Conservation (phyloP, 2,888 invertebrate species). For the Apeira syringaria region DNA sequence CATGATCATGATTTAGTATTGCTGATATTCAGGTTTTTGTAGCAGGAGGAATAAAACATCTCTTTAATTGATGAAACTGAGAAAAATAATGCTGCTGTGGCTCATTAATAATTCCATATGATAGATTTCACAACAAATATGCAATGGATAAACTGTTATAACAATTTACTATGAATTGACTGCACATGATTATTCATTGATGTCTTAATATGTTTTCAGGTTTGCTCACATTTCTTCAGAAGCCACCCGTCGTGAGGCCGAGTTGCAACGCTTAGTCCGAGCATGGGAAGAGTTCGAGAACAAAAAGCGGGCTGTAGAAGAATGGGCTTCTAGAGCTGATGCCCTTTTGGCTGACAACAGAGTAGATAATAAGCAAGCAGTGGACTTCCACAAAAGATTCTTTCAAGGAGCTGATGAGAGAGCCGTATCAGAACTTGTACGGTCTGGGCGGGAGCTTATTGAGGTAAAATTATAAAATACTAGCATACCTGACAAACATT, state of each 20-base stretch:
- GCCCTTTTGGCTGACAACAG: slow-evolving; percentile 90
- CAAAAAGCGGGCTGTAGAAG: slow-evolving; percentile 90
- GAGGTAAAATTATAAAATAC: slow-evolving; percentile 74
- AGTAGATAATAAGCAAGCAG: slow-evolving; percentile 90
- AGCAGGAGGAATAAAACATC: too few relatives aligned
- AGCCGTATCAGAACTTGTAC: slow-evolving; percentile 91
- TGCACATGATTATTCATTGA: too few relatives aligned
- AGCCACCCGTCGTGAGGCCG: slow-evolving; percentile 90
- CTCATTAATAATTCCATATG: too few relatives aligned
- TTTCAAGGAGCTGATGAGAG: slow-evolving; percentile 94
- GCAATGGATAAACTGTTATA: too few relatives aligned
- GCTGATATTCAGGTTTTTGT: too few relatives aligned
- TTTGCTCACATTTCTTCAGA: slow-evolving; percentile 91
- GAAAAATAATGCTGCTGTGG: too few relatives aligned
- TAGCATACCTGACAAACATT: too few relatives aligned
- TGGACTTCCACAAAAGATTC: slow-evolving; percentile 93
- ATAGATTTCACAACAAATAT: too few relatives aligned
- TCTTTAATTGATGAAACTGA: too few relatives aligned
- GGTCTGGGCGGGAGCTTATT: slow-evolving; percentile 89
- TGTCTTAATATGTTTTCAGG: slow-evolving; percentile 47
- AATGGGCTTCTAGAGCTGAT: slow-evolving; percentile 94
- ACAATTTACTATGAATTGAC: too few relatives aligned
- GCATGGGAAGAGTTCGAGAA: slow-evolving; percentile 94
- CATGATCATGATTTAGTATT: too few relatives aligned
- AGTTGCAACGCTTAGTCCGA: slow-evolving; percentile 90